A percentile compares a stretch with the other conserved stretches of the same genome.
phyloP scores from a whole-genome alignment of 1,140 invertebrate species.

The Platorchestia sp. region DNA sequence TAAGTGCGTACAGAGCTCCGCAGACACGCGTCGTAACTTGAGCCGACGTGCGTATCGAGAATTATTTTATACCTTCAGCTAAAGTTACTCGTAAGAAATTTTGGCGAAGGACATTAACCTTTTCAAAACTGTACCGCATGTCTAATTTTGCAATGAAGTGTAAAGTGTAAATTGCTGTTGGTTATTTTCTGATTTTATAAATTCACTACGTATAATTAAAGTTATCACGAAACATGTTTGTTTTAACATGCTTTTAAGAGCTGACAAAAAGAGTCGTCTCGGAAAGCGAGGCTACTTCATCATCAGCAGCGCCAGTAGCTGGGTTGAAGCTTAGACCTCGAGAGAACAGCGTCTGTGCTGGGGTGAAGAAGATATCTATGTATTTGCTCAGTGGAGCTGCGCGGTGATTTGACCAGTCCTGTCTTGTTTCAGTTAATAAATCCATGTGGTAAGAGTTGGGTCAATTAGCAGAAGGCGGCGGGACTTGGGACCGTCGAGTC shows the following conservation, averaged over 20 bases:
- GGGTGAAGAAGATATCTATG: background rate
- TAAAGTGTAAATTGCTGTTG: too few relatives aligned
- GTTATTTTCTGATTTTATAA: background rate
- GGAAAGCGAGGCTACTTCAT: too few relatives aligned
- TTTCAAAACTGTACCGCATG: background rate
- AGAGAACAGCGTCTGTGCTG: background rate
- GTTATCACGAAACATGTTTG: background rate
- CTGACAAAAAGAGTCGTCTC: background rate
- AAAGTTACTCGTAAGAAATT: background rate
- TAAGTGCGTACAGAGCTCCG: background rate
- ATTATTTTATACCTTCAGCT: background rate
- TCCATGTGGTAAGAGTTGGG: background rate
- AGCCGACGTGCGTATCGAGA: background rate
- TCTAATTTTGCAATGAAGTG: background rate
- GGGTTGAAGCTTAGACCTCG: background rate
- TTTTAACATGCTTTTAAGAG: background rate
- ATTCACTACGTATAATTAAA: background rate
- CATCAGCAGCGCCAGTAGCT: too few relatives aligned
- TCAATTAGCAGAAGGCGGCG: slow-evolving; percentile 39
- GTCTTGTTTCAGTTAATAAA: slow-evolving; percentile 41
- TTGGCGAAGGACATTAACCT: background rate
- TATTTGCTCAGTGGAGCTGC: background rate
- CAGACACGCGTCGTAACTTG: background rate
- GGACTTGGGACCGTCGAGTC: background rate
- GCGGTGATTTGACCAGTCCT: background rate